Conservation (phyloP, 1,140 invertebrate species). For the Calycopis cecrops region DNA sequence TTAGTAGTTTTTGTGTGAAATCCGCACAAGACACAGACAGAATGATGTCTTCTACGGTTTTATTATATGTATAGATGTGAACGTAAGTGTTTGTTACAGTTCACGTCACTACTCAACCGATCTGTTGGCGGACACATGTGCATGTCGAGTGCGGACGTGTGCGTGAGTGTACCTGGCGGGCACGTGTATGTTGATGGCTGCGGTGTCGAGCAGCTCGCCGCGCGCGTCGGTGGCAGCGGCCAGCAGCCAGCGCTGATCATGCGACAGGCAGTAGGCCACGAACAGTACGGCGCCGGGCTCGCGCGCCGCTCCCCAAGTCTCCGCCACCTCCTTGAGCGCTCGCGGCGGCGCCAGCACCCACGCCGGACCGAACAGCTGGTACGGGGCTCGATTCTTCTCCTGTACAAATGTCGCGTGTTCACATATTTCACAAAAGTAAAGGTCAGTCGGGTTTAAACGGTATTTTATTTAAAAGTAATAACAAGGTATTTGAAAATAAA, state of each 20-base stretch:
- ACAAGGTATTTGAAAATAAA: too few species aligned
- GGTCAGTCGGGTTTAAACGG: too few species aligned
- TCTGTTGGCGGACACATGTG: too few species aligned
- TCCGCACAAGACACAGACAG: too few species aligned
- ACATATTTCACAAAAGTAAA: too few species aligned
- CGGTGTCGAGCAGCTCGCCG: constrained; percentile 95
- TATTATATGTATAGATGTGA: too few species aligned
- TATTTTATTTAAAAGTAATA: too few species aligned
- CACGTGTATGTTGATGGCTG: constrained; percentile 96
- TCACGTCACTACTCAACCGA: too few species aligned
- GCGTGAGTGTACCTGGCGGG: constrained; percentile 84
- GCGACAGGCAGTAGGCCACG: constrained; percentile 96
- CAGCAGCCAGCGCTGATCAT: constrained; percentile 96
- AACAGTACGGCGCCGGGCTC: constrained; percentile 92
- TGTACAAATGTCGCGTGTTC: constrained; percentile 36
- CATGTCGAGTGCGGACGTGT: too few species aligned
- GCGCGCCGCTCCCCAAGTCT: constrained; percentile 82
- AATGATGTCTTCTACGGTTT: too few species aligned
- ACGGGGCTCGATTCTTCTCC: constrained; percentile 87
- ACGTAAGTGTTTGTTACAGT: too few species aligned
- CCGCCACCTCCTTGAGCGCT: constrained; percentile 86
- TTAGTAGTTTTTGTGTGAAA: too few species aligned
- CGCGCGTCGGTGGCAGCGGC: constrained; percentile 95
- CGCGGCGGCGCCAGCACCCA: constrained; percentile 93
- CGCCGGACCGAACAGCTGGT: constrained; percentile 92